Percentiles rank a stretch among this genome's conserved stretches.
Evolutionary conservation across 2,113 vertebrate genomes (phyloP).

Genomic region (Gavialis gangeticus): DNA sequence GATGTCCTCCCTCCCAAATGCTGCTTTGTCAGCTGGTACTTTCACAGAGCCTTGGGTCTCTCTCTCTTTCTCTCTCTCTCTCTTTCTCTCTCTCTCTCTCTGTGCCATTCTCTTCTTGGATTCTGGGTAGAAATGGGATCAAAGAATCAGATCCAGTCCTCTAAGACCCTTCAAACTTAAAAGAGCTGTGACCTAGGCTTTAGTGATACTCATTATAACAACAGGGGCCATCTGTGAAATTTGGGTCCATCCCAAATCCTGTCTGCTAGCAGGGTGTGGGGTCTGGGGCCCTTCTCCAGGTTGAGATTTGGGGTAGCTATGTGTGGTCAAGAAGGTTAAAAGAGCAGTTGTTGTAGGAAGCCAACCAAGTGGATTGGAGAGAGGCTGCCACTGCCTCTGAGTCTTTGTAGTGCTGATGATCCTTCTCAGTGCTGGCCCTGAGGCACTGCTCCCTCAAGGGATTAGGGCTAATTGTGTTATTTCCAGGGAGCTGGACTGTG

Average conservation of each 20-base stretch:
- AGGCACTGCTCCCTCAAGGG: accelerated
- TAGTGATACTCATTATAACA: accelerated
- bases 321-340: accelerated
- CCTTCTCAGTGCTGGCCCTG: accelerated
- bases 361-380: neutral
- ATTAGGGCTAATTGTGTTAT: neutral
- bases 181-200: neutral
- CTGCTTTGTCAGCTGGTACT: constrained; percentile 28
- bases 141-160: neutral
- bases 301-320: neutral
- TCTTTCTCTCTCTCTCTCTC: accelerated
- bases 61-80: accelerated
- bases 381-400: neutral
- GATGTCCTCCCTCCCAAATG: constrained; percentile 38
- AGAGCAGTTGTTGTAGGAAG: neutral
- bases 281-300: neutral
- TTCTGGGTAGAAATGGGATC: neutral
- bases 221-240: neutral
- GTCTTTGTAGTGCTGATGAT: neutral
- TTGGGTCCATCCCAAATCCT: neutral
- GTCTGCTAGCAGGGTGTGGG: neutral
- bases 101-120: too few species aligned
- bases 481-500: accelerated
- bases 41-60: neutral
- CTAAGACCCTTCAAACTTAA: neutral